phyloP scores from a whole-genome alignment of 2,113 vertebrate species.

The Cinclus cinclus region DNA sequence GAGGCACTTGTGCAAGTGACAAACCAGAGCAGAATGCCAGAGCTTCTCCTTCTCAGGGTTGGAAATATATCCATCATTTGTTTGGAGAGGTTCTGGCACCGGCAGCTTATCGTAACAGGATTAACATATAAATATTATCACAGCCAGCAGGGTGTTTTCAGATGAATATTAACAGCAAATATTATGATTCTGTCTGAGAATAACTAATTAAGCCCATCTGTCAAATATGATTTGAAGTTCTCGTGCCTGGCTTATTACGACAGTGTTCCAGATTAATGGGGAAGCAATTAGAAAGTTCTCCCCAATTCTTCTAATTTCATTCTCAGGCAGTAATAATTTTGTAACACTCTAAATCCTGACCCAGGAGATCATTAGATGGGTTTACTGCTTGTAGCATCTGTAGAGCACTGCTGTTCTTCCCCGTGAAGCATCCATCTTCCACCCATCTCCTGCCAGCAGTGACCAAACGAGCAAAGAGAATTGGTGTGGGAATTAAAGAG shows the following conservation, averaged over 20 bases:
- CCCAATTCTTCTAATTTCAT: not conserved
- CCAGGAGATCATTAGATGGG: not conserved
- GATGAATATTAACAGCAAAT: conserved; percentile 60
- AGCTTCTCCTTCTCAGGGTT: not conserved
- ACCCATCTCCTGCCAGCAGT: not conserved
- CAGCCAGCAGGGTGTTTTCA: conserved; percentile 51
- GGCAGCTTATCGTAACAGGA: conserved; percentile 28
- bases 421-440: not conserved
- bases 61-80: conserved; percentile 32
- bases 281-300: not conserved
- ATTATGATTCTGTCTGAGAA: conserved; percentile 55
- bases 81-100: conserved; percentile 37
- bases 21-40: not conserved
- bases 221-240: conserved; percentile 27
- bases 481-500: not conserved
- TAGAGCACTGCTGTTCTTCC: not conserved
- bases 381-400: not conserved
- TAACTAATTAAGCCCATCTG: conserved; percentile 47
- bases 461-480: not conserved
- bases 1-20: conserved; percentile 42
- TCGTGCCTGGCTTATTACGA: not conserved
- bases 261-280: not conserved
- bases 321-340: not conserved
- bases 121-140: conserved; percentile 63
- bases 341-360: not conserved